Conservation (phyloP, 37 sponge, comb jelly and placozoan species). For the Beroe ovata region DNA sequence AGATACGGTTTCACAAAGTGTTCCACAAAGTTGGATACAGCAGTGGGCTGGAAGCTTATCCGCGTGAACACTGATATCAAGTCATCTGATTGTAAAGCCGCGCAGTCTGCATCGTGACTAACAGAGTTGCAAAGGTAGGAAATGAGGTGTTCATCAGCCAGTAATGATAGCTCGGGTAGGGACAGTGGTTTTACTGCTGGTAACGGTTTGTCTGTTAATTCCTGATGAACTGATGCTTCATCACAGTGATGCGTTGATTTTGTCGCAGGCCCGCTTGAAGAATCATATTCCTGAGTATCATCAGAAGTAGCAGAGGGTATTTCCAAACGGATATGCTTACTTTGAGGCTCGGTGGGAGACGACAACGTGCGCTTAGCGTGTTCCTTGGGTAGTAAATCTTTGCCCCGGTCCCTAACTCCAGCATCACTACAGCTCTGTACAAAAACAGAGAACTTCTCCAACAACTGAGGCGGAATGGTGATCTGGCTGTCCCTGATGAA, state of each 20-base stretch:
- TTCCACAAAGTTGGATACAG: neutral
- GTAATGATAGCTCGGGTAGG: neutral
- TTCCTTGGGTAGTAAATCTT: neutral
- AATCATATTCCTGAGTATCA: too few relatives aligned
- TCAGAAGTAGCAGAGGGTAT: neutral
- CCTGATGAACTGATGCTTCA: neutral
- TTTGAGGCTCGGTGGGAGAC: neutral
- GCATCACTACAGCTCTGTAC: neutral
- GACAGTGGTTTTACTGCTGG: neutral
- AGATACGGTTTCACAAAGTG: neutral
- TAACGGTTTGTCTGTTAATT: neutral
- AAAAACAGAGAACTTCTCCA: neutral
- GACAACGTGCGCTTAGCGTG: neutral
- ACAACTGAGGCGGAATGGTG: neutral
- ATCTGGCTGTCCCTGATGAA: neutral
- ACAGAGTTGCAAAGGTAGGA: neutral
- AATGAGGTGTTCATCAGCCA: neutral
- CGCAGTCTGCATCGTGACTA: neutral
- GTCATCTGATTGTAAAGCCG: neutral
- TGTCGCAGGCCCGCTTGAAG: too few relatives aligned
- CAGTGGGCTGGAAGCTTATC: neutral
- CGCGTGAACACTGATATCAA: neutral
- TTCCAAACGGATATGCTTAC: constrained; percentile 28
- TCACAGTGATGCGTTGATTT: too few relatives aligned
- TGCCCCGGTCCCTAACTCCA: neutral